Base-by-base conservation (phyloP, 2,888 invertebrate species). In the Lepidocyrtoides sp. region DNA sequence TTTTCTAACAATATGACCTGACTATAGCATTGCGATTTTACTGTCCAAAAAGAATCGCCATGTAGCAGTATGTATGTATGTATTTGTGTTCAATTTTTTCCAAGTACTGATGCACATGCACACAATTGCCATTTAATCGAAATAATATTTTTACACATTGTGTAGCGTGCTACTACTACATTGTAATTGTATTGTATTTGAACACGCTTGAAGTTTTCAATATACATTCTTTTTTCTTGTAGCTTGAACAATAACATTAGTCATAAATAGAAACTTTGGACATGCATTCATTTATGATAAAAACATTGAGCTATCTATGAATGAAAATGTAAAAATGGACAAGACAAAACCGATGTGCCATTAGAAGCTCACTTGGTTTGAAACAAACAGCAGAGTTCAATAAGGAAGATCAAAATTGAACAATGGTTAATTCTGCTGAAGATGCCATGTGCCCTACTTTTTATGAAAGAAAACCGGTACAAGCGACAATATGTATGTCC, bases 1-100 rank as follows among this genome's bases (percentile, higher is more conserved):
- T 81, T 87, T 60, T 51, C 32, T 8, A n/a, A 26, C 44, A 77
- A 77, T 26, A 10, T 77, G 77, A 77, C 51, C 54, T 77, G 23
- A 51, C 77, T 54, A n/a, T n/a, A n/a, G n/a, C 54, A 17, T 72
- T 51, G 51, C 36, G 17, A 51, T 8, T 48, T 8, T 51, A n/a
- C n/a, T 60, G 41, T 41, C 12, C 7, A 69, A 29, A 7, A 0
- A 20, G 44, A 23, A 75, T 69, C 69, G 10, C 20, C 12, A 17
- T 29, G 23, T 48, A 0, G 44, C 2, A 48, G 12, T n/a, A n/a
- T n/a, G n/a, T n/a, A n/a, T n/a, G n/a, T n/a, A n/a, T n/a, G n/a
- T n/a, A n/a, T n/a, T n/a, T n/a, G n/a, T n/a, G n/a, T n/a, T n/a
- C n/a, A n/a, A 23, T n/a, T 54, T 48, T 23, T 51, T 77, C 29